Conservation (phyloP, 2,888 invertebrate species). For the Nemotelus nigrinus region DNA sequence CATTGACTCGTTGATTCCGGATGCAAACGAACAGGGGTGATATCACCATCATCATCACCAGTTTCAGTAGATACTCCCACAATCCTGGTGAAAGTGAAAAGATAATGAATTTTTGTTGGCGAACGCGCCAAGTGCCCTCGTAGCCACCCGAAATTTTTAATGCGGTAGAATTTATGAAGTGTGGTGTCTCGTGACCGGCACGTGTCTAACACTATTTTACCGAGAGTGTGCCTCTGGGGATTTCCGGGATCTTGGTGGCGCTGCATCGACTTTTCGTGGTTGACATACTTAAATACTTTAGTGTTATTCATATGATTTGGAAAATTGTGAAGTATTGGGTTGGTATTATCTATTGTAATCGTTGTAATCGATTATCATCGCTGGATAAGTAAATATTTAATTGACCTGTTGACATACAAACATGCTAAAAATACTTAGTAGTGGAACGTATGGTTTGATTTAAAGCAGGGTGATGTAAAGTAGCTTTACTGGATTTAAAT, state of each 20-base stretch:
- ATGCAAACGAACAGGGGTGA: not conserved
- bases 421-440: too few relatives aligned
- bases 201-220: constrained; percentile 43
- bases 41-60: not conserved
- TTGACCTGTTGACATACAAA: too few relatives aligned
- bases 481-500: too few relatives aligned
- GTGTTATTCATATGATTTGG: too few relatives aligned
- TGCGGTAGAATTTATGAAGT: constrained; percentile 50
- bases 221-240: constrained; percentile 32
- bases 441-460: too few relatives aligned
- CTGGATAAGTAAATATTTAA: too few relatives aligned
- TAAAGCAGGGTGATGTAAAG: too few relatives aligned
- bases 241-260: not conserved
- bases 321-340: too few relatives aligned
- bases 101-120: constrained; percentile 17
- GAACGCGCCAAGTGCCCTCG: constrained; percentile 23
- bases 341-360: too few relatives aligned
- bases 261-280: too few relatives aligned
- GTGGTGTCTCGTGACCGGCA: constrained; percentile 42
- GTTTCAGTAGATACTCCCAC: not conserved
- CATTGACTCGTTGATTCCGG: constrained; percentile 8
- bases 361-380: too few relatives aligned
- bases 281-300: too few relatives aligned
- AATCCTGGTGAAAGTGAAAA: not conserved
- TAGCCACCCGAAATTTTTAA: constrained; percentile 38